Conservation (phyloP, 2,113 vertebrate species). For the Grus americana region DNA sequence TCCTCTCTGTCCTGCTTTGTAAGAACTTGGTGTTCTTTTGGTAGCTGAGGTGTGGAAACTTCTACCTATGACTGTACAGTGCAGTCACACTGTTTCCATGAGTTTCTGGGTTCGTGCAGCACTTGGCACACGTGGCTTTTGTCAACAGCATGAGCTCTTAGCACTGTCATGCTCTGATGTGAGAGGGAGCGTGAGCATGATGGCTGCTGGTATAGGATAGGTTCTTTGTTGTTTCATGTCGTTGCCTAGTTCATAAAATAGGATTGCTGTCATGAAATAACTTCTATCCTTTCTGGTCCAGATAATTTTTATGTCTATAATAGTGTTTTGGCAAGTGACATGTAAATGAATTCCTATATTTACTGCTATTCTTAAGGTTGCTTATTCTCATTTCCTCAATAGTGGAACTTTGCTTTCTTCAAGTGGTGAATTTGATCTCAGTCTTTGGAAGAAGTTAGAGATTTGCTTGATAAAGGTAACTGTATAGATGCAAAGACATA, state of each 20-base stretch:
- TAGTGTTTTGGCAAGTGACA: neutral
- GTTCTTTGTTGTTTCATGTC: neutral
- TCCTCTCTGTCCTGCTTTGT: neutral
- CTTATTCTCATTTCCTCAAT: neutral
- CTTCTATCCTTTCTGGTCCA: neutral
- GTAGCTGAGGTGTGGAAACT: neutral
- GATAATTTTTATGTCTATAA: neutral
- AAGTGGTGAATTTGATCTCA: neutral
- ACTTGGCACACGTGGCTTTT: neutral
- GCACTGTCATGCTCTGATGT: neutral
- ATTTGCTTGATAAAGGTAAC: neutral
- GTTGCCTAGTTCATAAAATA: neutral
- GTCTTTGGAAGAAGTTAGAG: neutral
- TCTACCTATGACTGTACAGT: neutral
- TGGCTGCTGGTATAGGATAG: neutral
- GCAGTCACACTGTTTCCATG: neutral
- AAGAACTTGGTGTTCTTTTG: neutral
- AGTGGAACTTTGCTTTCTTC: neutral
- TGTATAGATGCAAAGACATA: neutral
- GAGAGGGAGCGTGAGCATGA: neutral
- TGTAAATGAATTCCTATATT: neutral
- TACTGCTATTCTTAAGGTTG: neutral
- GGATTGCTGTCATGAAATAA: neutral
- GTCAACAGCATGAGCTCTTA: neutral
- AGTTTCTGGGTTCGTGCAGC: neutral